Evolutionary conservation across 2,113 vertebrate genomes (phyloP), one percentile per base, ranked within the genome.

Genomic region (Numida meleagris): DNA sequence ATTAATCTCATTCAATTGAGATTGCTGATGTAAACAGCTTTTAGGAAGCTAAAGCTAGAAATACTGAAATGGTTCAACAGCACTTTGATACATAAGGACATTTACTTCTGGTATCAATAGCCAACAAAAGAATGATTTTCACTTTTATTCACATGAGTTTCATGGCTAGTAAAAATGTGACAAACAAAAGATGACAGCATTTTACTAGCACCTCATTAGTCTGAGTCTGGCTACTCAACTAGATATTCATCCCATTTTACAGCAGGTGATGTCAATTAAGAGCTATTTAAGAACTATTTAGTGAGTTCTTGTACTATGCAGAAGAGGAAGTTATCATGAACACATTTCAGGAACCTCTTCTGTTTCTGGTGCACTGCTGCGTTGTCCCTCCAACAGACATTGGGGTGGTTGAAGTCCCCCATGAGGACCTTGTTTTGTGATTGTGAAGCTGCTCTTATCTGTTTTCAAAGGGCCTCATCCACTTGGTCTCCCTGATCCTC

Each of bases 111-210:
- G 16, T 46, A 58, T 21, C 48, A 82, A 46, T 12, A 70, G 24
- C 27, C 68, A 42, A 73, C 16, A 29, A 40, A 53, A 38, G 36
- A 87, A 75, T 6, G 80, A 45, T n/a, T 80, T 80, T 40, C 9
- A 71, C 34, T 74, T 78, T 63, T 68, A 31, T 65, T 72, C 46
- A 45, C 10, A 62, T 17, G 12, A 50, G 5, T 74, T 67, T 62
- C 23, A 65, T 14, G 33, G 8, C 19, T 9, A 77, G 20, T 1
- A 8, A 34, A 40, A 29, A 66, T 68, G 68, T 63, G 33, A 67
- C 83, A 82, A 78, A 81, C 13, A 93, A 85, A 96, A 96, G 95
- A 90, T 91, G 91, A 86, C 19, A 38, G 34, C 66, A 48, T 38
- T 89, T 87, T 74, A 68, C 50, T 88, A 78, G 71, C 58, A 83